Evolutionary conservation across 2,797 vertebrate species (phyloP).

Genomic region (Malacoctenus gilli): DNA sequence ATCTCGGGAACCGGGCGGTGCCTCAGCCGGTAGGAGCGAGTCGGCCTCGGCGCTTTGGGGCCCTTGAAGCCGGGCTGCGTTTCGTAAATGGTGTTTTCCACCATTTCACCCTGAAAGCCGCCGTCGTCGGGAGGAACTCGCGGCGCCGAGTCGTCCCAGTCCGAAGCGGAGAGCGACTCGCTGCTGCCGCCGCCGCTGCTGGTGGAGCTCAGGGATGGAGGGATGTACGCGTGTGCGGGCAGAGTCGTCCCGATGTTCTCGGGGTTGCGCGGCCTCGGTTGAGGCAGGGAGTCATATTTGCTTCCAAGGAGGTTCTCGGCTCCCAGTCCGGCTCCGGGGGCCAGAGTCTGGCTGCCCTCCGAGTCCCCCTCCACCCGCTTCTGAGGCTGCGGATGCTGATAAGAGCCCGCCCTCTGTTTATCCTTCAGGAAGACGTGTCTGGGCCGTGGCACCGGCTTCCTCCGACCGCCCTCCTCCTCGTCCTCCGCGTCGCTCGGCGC

Average conservation of each 20-base stretch:
- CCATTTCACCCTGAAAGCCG: constrained; percentile 86
- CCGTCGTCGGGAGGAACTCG: no score
- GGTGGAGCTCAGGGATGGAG: constrained; percentile 11
- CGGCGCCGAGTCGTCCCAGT: no score
- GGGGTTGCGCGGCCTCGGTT: constrained; percentile 44
- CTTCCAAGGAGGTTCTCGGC: not conserved
- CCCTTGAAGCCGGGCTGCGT: constrained; percentile 7
- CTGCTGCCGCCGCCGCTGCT: constrained; percentile 45
- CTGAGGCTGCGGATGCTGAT: constrained; percentile 23
- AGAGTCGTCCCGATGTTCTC: constrained; percentile 19
- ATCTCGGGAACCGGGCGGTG: constrained; percentile 93
- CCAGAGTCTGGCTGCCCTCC: constrained; percentile 55
- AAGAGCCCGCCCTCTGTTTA: constrained; percentile 41
- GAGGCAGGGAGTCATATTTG: not conserved
- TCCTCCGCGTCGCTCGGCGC: constrained; percentile 12
- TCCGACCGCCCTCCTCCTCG: constrained; percentile 21
- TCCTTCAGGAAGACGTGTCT: constrained; percentile 67
- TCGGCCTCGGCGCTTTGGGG: constrained; percentile 48
- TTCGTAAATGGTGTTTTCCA: constrained; percentile 89
- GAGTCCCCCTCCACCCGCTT: constrained; percentile 6
- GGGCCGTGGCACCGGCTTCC: constrained; percentile 52
- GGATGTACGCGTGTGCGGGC: rapidly evolving
- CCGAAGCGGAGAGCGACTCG: constrained; percentile 59
- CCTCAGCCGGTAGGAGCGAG: constrained; percentile 86
- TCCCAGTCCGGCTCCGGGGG: constrained; percentile 51